A percentile compares a stretch with the other conserved stretches of the same genome.
These are phyloP conservation scores for Bombus superbus DNA, from an alignment of 1,140 invertebrate species.

Conservation along the genomic window DNA sequence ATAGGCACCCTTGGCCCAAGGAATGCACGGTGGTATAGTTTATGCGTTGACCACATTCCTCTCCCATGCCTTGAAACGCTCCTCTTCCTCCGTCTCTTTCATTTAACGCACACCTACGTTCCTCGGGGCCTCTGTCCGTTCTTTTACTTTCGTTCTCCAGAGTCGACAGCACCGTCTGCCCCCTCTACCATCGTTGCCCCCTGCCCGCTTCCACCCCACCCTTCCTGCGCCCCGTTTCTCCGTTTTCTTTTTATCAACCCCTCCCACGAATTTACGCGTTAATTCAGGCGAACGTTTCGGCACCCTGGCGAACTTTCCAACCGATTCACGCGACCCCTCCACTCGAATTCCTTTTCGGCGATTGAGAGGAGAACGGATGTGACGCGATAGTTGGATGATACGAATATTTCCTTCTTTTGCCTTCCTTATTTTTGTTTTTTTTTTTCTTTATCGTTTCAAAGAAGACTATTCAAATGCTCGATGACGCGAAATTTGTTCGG, in stretches of 20 bases:
- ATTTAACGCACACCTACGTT: slow-evolving; percentile 74
- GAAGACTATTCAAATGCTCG: too few species aligned
- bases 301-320: background rate
- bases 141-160: slow-evolving; percentile 64
- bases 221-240: background rate
- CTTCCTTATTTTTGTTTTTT: background rate
- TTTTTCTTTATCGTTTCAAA: too few species aligned
- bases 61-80: slow-evolving; percentile 79
- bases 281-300: slow-evolving; percentile 34
- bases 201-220: background rate
- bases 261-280: slow-evolving; percentile 28
- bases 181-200: background rate
- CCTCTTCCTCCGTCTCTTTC: slow-evolving; percentile 75
- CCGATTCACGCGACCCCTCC: background rate
- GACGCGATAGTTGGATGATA: too few species aligned
- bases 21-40: slow-evolving; percentile 80
- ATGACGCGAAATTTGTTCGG: too few species aligned
- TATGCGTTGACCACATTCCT: slow-evolving; percentile 82
- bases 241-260: background rate
- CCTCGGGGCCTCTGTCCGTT: slow-evolving; percentile 46
- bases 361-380: background rate
- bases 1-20: slow-evolving; percentile 74
- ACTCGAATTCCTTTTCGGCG: too few species aligned
- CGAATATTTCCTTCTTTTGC: too few species aligned
- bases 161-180: slow-evolving; percentile 20